These are phyloP conservation scores for Agrypnus murinus DNA, from an alignment of 2,888 invertebrate genomes.

Conservation along the genomic window DNA sequence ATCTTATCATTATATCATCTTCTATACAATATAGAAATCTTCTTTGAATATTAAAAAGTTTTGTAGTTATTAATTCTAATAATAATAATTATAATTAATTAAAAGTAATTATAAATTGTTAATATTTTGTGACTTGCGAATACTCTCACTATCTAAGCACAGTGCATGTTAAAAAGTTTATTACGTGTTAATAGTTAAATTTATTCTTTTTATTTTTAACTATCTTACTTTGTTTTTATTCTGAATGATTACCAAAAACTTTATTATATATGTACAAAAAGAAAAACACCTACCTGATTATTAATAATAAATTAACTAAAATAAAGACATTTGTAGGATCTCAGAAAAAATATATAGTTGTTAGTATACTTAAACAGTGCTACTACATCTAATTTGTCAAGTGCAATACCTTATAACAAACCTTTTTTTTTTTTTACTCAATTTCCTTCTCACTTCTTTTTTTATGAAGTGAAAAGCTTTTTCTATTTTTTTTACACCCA, in stretches of 20 bases:
- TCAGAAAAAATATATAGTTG: conserved; percentile 22
- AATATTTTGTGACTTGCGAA: conserved; percentile 38
- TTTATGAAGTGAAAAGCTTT: neutral
- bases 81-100: conserved; percentile 8
- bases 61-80: conserved; percentile 30
- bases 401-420: conserved; percentile 33
- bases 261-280: conserved; percentile 23
- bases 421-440: no score
- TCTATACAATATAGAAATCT: conserved; percentile 37
- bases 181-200: conserved; percentile 26
- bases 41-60: conserved; percentile 38
- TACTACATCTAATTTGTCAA: conserved; percentile 38
- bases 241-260: conserved; percentile 6
- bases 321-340: neutral
- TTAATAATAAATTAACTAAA: neutral
- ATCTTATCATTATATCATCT: conserved; percentile 45
- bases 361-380: conserved; percentile 35
- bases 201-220: conserved; percentile 7
- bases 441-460: no score
- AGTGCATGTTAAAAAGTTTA: conserved; percentile 41
- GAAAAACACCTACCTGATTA: conserved; percentile 16
- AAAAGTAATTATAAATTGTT: conserved; percentile 1
- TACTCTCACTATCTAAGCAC: conserved; percentile 44
- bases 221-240: conserved; percentile 13
- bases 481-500: conserved; percentile 12